Evolutionary conservation across 1,140 invertebrate species (phyloP), one percentile per base, ranked within the genome.

Genomic region (Cotesia typhae): DNA sequence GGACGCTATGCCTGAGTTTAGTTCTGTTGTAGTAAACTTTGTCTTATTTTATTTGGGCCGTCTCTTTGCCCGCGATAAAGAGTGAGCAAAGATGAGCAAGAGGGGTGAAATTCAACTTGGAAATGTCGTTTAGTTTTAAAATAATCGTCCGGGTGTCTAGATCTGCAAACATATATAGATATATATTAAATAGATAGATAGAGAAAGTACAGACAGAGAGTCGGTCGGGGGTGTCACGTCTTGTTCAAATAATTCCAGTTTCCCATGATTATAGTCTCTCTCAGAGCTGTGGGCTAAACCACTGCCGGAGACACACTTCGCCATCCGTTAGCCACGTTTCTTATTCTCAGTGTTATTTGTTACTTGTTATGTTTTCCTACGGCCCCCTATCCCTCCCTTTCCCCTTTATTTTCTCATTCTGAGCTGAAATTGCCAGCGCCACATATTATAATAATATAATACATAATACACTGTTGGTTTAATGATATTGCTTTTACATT

Each of bases 171-270:
- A 28, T 28, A 28, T 28, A 28, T 28, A 28, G 28, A 28, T 28
- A 28, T 28, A 28, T 59, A 59, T 17, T 59, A 59, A 59, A 59
- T 20, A 28, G 55, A 59, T 28, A 28, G 28, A 28, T 28, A 28
- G 28, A 28, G 28, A 28, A 28, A 28, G 28, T 28, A 28, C 28
- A 28, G 28, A 28, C 28, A 28, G 28, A 28, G 28, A 28, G 28
- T 28, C 28, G 28, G 28, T 2, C 28, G 57, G 20, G 4, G 20
- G 14, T 59, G 20, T 17, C 57, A 59, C 57, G 41, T 47, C 57
- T 59, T 59, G 57, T 59, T 59, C 57, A 59, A 59, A 59, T 59
- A 59, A 59, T 59, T 20, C 57, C 20, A 47, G 17, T 28, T 59
- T 28, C 57, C 20, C 57, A 59, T 59, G 57, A 59, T 59, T 59